These are phyloP conservation scores for Varecia variegata DNA, from an alignment of 2,797 vertebrate species.

Conservation along the genomic window DNA sequence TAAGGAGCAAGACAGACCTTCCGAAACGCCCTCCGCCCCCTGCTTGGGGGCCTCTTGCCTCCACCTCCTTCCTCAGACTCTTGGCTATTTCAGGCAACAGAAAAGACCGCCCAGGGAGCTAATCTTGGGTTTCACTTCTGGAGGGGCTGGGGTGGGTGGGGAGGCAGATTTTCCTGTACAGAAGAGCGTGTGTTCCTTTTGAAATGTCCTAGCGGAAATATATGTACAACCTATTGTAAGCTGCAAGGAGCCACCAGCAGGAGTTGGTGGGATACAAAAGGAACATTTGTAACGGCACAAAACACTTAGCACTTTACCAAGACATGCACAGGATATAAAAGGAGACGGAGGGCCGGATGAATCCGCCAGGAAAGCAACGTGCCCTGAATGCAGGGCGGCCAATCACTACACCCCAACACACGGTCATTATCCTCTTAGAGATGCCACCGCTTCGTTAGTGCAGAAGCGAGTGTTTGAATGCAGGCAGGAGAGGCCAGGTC, in stretches of 20 bases:
- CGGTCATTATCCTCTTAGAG: background rate
- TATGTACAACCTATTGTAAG: constrained; percentile 63
- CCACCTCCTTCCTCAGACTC: constrained; percentile 6
- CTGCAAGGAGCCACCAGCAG: constrained; percentile 47
- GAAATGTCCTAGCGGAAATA: constrained; percentile 62
- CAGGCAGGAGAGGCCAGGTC: background rate
- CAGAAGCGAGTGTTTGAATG: background rate
- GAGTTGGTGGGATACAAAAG: constrained; percentile 64
- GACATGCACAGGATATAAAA: constrained; percentile 71
- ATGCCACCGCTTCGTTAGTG: background rate
- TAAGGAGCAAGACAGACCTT: background rate
- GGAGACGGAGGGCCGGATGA: background rate
- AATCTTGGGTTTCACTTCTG: constrained; percentile 56
- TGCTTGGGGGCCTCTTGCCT: background rate
- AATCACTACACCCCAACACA: background rate
- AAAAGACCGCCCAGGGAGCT: constrained; percentile 54
- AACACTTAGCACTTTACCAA: constrained; percentile 67
- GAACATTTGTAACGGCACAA: constrained; percentile 56
- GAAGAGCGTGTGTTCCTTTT: constrained; percentile 57
- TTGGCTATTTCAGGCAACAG: constrained; percentile 64
- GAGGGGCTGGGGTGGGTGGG: accelerated
- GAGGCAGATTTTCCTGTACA: constrained; percentile 46
- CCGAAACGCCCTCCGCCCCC: background rate
- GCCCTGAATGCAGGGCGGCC: constrained; percentile 20
- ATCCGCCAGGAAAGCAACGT: background rate